Conservation (phyloP, 2,113 vertebrate genomes). For the Carassius auratus region DNA sequence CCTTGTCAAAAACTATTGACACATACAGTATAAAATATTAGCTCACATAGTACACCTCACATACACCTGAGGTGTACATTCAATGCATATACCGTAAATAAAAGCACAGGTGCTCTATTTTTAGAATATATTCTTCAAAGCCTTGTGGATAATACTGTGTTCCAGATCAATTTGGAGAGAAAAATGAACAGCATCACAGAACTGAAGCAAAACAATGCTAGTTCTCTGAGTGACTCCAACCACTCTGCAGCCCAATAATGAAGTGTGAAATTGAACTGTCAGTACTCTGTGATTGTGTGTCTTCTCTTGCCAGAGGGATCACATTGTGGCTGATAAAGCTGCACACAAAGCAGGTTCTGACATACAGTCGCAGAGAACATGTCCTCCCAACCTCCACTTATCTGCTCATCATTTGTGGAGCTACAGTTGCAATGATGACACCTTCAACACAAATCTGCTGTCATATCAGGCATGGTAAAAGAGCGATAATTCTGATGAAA, state of each 20-base stretch:
- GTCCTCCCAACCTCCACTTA: slow-evolving; percentile 52
- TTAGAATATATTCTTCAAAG: slow-evolving; percentile 49
- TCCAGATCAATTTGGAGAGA: slow-evolving; percentile 58
- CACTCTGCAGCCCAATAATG: slow-evolving; percentile 59
- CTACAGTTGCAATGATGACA: slow-evolving; percentile 10
- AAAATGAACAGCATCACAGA: slow-evolving; percentile 61
- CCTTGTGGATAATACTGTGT: slow-evolving; percentile 50
- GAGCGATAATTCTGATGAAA: slow-evolving; percentile 30
- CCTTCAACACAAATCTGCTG: slow-evolving; percentile 8
- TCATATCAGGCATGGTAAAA: slow-evolving; percentile 34
- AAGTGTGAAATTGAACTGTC: slow-evolving; percentile 66
- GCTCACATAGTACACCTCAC: neutral
- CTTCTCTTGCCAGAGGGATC: slow-evolving; percentile 57
- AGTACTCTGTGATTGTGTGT: slow-evolving; percentile 62
- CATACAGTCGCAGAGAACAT: slow-evolving; percentile 55
- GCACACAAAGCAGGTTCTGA: slow-evolving; percentile 52
- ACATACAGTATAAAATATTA: neutral
- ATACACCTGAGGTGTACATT: slow-evolving; percentile 15
- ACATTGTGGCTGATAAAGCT: slow-evolving; percentile 56
- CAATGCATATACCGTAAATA: slow-evolving; percentile 26
- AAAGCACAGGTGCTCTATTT: slow-evolving; percentile 43
- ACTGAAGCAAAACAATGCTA: slow-evolving; percentile 61
- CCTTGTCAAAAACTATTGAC: neutral
- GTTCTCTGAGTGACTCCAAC: slow-evolving; percentile 57
- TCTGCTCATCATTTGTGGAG: slow-evolving; percentile 44